These are phyloP conservation scores for Carapus acus DNA, from an alignment of 2,797 vertebrate genomes.

Conservation along the genomic window DNA sequence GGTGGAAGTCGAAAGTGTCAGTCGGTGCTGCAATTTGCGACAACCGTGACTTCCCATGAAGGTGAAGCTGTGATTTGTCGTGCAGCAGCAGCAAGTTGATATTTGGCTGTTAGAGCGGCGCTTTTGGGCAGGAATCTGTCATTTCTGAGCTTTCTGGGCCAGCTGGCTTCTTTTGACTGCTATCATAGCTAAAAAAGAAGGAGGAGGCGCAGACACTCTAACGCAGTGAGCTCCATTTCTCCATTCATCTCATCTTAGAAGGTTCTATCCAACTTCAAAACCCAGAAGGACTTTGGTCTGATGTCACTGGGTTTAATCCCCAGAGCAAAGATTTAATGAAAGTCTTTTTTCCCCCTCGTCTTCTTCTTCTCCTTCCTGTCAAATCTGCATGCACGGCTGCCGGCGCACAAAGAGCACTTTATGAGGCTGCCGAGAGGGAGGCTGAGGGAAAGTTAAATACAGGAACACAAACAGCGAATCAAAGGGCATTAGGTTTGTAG, in stretches of 20 bases:
- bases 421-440: conserved; percentile 41
- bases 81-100: conserved; percentile 17
- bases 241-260: conserved; percentile 60
- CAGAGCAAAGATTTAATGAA: conserved; percentile 56
- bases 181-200: conserved; percentile 40
- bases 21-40: too few species aligned
- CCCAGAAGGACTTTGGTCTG: conserved; percentile 55
- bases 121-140: conserved; percentile 22
- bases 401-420: conserved; percentile 37
- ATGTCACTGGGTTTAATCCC: conserved; percentile 65
- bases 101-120: conserved; percentile 24
- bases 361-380: conserved; percentile 36
- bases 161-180: conserved; percentile 39
- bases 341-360: conserved; percentile 30
- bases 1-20: not conserved
- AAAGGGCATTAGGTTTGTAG: conserved; percentile 56
- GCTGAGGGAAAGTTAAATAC: conserved; percentile 41
- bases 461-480: conserved; percentile 50
- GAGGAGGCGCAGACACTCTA: conserved; percentile 33
- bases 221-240: conserved; percentile 52
- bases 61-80: conserved; percentile 4
- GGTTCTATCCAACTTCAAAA: conserved; percentile 63
- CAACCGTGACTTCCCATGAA: not conserved
- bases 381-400: conserved; percentile 48
- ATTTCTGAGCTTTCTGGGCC: conserved; percentile 35